Evolutionary conservation across 2,888 invertebrate species (phyloP), one percentile per base, ranked within the genome.

Genomic region (Sarcophaga variegata): DNA sequence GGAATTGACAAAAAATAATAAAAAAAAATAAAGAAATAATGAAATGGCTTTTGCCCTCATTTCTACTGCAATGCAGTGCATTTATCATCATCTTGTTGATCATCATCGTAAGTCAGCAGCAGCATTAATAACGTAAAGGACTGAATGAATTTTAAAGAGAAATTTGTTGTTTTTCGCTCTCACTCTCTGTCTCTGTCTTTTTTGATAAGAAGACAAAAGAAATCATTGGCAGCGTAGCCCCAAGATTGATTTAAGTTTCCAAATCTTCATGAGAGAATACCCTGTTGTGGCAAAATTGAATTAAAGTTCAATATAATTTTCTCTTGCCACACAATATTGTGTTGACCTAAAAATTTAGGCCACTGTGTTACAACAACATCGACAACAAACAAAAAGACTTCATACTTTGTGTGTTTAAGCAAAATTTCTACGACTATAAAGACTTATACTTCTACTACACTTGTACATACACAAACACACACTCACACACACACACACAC

Each of bases 1-100:
- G 20, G 49, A 63, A 17, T 37, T 4, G 49, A 54, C n/a, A 70
- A 70, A 37, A 74, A 47, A 47, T 12, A 14, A 71, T 22, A 25
- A 20, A 59, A 60, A 47, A 49, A 74, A 20, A 20, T n/a, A 60
- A 63, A 47, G 10, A 72, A 75, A 82, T 81, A 79, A 76, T 81
- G 69, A 85, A 86, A 84, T 54, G 79, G 77, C 86, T 85, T 70
- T 84, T 86, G 88, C 78, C 88, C 85, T 47, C 78, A 72, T 80
- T 88, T 81, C 74, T 69, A 81, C 85, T 83, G 85, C 85, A 85
- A 59, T 88, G 86, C 82, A 70, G 74, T n/a, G 25, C 12, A 66
- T 76, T 80, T 83, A 66, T 45, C 63, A 79, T 62, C n/a, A 80
- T 75, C 75, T 8, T 37, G 37, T 37, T 37, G 37, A 70, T 67